phyloP scores from a whole-genome alignment of 1,140 invertebrate genomes.

The Drosophila teissieri region DNA sequence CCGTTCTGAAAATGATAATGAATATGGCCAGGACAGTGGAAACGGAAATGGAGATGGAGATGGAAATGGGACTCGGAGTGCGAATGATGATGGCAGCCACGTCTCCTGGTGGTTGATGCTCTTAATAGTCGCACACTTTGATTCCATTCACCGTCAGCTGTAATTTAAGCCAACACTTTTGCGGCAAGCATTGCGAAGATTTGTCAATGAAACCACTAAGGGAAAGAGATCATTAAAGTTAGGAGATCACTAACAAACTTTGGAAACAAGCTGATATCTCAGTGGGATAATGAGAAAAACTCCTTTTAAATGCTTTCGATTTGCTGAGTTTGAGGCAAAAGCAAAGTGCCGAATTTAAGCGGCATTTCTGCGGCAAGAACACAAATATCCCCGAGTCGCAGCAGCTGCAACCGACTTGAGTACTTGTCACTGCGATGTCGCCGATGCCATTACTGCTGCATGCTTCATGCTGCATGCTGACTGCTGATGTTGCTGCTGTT shows the following conservation, averaged over 20 bases:
- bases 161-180: constrained; percentile 2
- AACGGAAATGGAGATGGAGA: constrained; percentile 2
- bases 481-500: constrained; percentile 8
- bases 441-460: constrained; percentile 28
- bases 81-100: constrained; percentile 11
- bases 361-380: constrained; percentile 4
- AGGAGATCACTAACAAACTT: neutral
- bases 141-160: constrained; percentile 3
- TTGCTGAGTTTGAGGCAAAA: no score
- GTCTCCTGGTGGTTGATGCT: constrained; percentile 17
- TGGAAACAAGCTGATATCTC: no score
- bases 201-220: no score
- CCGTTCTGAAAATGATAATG: constrained; percentile 22
- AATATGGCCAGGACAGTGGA: constrained; percentile 20
- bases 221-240: neutral
- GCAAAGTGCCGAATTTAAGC: neutral
- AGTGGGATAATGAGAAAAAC: no score
- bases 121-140: constrained; percentile 11
- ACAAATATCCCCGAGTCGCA: constrained; percentile 26
- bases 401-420: constrained; percentile 38
- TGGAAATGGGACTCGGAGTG: neutral
- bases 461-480: constrained; percentile 10
- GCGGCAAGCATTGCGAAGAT: no score
- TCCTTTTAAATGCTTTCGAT: no score
- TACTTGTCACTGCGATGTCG: constrained; percentile 25